Evolutionary conservation across 1,140 invertebrate genomes (phyloP), one percentile per base, ranked within the genome.

Genomic region (Drosophila lacteicornis): DNA sequence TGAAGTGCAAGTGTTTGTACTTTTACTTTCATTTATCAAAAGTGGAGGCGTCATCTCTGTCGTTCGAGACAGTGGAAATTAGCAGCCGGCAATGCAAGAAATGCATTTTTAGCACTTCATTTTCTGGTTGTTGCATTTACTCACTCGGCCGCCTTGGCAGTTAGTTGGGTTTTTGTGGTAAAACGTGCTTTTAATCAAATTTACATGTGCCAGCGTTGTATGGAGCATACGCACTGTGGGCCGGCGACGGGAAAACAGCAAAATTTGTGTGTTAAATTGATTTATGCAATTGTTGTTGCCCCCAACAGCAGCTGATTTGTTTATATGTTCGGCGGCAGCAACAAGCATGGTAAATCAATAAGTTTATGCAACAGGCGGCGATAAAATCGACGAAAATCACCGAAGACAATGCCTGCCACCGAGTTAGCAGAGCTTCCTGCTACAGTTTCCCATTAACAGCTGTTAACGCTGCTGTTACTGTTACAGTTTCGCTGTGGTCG

Each of bases 1-100:
- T 88, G 85, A 87, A 83, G 77, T 87, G 84, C 74, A 73, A 79
- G 82, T 80, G 55, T 71, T 69, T 62, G 82, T 91, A 90, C 85
- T 90, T 90, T 90, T 90, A 90, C 85, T 90, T 90, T 90, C 85
- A 90, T 90, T 82, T 90, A 90, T 85, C 85, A 90, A 70, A 85
- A 90, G 83, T 90, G 84, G 74, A 88, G 85, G 80, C 85, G 84
- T 80, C 83, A 79, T 86, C 80, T 73, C 70, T 27, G 9, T 56
- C 7, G 82, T 53, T 43, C 59, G 45, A 80, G 49, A 70, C 78
- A 61, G 53, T 78, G 75, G 62, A 81, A 88, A 88, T 88, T 88
- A 88, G 84, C 85, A 77, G 82, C 40, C 12, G 56, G 60, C 59
- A 56, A 25, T 56, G 53, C 62, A 63, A 33, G 59, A 80, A 88